Evolutionary conservation across 2,113 vertebrate genomes (phyloP), one percentile per base, ranked within the genome.

Genomic region (Numenius arquata): DNA sequence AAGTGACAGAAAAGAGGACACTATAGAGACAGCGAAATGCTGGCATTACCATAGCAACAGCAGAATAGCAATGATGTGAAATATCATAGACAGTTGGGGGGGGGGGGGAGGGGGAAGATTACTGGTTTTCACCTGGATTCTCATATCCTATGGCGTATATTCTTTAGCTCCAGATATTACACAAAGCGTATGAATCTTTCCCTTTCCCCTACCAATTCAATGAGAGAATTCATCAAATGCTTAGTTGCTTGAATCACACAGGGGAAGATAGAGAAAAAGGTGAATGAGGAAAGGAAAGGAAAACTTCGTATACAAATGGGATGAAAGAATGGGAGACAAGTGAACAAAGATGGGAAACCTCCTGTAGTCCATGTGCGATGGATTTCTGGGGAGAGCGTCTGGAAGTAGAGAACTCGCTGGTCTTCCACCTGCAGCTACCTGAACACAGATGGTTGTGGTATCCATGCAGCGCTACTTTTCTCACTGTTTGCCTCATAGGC

Each of bases 31-130:
- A 68, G 45, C 66, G 58, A 77, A 77, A 40, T 63, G 53, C 58
- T 80, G 41, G 29, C 27, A 70, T 88, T 87, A 25, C 87, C 73
- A 92, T 70, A 40, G 89, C 89, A 96, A 95, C 91, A 66, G 40
- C 76, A 91, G 63, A 85, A 19, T 0, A 52, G 59, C 62, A 90
- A 84, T 72, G 70, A 74, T 12, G 19, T 71, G 76, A 77, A 81
- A 95, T 71, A 66, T 6, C 25, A 53, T 5, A 53, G 58, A 67
- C 0, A n/a, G 25, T 15, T 18, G 15, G 23, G 22, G 59, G 15
- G 11, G 17, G 23, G 22, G 58, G 16, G 47, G 47, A 16, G 32
- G 18, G 55, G 15, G 14, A 6, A 41, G 8, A 12, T 61, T 25
- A 14, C 30, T 84, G 56, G 17, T 47, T 94, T 75, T 70, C 30